Percentiles rank a stretch among this genome's conserved stretches.
Evolutionary conservation across 2,888 invertebrate species (phyloP).

Genomic region (Lochmaea crataegi): DNA sequence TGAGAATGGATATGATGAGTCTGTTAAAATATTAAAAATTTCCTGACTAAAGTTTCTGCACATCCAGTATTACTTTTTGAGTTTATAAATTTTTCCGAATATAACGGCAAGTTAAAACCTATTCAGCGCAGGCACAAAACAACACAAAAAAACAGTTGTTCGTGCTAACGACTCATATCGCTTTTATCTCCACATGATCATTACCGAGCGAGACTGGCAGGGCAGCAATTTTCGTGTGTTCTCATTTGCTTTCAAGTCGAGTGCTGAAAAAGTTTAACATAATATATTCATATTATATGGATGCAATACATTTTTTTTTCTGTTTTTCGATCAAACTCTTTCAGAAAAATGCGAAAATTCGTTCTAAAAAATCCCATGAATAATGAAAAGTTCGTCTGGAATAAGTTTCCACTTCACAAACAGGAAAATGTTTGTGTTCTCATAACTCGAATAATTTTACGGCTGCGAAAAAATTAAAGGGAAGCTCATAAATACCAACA

Average conservation of each 20-base stretch:
- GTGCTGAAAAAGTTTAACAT: conserved; percentile 29
- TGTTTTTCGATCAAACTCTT: too few species aligned
- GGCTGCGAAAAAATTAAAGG: too few species aligned
- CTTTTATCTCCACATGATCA: conserved; percentile 31
- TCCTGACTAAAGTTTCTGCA: background rate
- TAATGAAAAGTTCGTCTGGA: too few species aligned
- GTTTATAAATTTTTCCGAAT: background rate
- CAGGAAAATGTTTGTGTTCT: too few species aligned
- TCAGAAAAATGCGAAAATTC: background rate
- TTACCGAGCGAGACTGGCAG: conserved; percentile 22
- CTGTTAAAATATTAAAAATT: too few species aligned
- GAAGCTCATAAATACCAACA: too few species aligned
- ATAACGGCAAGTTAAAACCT: background rate
- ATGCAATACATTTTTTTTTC: background rate
- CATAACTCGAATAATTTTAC: too few species aligned
- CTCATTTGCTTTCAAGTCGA: conserved; percentile 26
- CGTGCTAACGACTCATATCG: conserved; percentile 34
- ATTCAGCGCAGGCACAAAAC: background rate
- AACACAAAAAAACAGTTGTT: conserved; percentile 14
- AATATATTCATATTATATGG: conserved; percentile 26
- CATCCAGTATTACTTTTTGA: background rate
- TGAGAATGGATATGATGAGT: too few species aligned
- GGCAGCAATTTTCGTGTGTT: conserved; percentile 28
- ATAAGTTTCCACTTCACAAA: too few species aligned
- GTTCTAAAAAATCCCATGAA: background rate